Evolutionary conservation across 2,888 invertebrate species (phyloP), one percentile per base, ranked within the genome.

Genomic region (Campaea margaritaria): DNA sequence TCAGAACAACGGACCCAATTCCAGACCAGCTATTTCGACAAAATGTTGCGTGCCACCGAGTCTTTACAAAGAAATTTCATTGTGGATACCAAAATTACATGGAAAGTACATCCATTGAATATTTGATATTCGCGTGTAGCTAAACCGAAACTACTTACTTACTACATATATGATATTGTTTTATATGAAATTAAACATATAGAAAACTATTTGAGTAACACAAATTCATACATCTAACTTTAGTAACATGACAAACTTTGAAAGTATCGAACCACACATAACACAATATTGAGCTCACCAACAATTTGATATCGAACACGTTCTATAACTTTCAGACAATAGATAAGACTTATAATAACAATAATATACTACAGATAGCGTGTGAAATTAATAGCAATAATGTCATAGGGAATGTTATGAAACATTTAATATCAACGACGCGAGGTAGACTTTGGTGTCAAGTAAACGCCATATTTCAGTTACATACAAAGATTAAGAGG

Each of bases 401-500:
- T 16, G 28, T 34, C 5, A 16, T 31, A 45, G 16, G 10, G 13
- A 8, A 46, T 39, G 39, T 38, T 44, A 34, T 36, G 28, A 38
- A 43, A 14, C 8, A 14, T 12, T 42, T 12, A 43, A 39, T 31
- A 69, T 70, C 66, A 62, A 66, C 67, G 60, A 68, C 52, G 61
- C 67, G 60, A 68, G 50, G 61, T 64, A 68, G 67, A 69, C 66
- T 67, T 58, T 64, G 65, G 70, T 68, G 65, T 68, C 64, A 70
- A 73, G 75, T 74, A 77, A 81, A 75, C 74, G 79, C 72, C 75
- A 82, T 80, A 82, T 85, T 83, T 82, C 76, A 72, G 70, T 73
- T 71, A 79, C 71, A 73, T 71, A 79, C 71, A 73, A 73, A 70
- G 69, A 82, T 72, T 69, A 63, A 73, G 2, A 21, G 21, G 21